Evolutionary conservation across 2,888 invertebrate genomes (phyloP).

Genomic region (Tortrix viridana): DNA sequence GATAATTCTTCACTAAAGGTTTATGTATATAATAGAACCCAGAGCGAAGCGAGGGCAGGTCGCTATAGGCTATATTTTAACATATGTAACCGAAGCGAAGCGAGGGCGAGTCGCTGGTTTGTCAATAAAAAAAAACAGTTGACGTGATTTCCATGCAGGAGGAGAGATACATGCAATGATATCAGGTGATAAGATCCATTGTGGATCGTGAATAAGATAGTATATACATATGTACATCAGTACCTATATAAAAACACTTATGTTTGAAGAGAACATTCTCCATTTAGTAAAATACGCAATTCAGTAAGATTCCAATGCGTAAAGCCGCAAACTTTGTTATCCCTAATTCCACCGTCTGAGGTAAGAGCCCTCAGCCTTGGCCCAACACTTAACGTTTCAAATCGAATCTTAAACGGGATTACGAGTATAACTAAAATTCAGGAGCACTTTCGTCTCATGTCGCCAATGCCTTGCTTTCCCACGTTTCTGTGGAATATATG

Average conservation of each 20-base stretch:
- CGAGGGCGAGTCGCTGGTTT: too few relatives aligned
- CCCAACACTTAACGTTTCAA: conserved; percentile 41
- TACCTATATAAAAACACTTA: not conserved
- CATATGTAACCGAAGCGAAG: too few relatives aligned
- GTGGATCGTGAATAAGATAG: too few relatives aligned
- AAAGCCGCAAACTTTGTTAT: conserved; percentile 39
- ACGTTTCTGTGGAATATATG: conserved; percentile 19
- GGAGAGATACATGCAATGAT: too few relatives aligned
- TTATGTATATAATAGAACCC: too few relatives aligned
- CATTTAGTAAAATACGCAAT: conserved; percentile 15
- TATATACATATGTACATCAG: too few relatives aligned
- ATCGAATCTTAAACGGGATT: conserved; percentile 40
- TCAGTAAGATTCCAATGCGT: conserved; percentile 15
- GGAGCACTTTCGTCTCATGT: conserved; percentile 22
- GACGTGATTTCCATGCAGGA: too few relatives aligned
- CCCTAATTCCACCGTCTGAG: conserved; percentile 39
- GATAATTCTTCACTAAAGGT: too few relatives aligned
- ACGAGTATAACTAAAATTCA: conserved; percentile 31
- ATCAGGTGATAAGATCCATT: too few relatives aligned
- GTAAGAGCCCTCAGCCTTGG: conserved; percentile 33
- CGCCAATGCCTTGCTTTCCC: conserved; percentile 16
- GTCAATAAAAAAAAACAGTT: too few relatives aligned
- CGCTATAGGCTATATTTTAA: too few relatives aligned
- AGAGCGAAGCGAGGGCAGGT: too few relatives aligned
- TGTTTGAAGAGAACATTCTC: not conserved